A percentile compares a stretch with the other conserved stretches of the same genome.
phyloP scores from a whole-genome alignment of 1,140 invertebrate genomes.

The Drosophila chauvacae region DNA sequence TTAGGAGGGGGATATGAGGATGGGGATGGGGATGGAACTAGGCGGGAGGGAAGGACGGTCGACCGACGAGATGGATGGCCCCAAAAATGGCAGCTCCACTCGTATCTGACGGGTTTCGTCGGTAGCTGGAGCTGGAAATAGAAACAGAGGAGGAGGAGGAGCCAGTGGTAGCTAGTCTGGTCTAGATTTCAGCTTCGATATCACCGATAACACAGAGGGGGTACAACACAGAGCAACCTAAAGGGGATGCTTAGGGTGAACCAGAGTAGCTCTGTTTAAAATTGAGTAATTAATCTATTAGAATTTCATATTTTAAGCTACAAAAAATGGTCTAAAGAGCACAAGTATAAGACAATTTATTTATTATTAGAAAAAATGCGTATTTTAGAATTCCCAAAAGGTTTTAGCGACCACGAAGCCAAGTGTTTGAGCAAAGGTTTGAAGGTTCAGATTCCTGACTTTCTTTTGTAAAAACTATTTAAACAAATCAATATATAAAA shows the following conservation, averaged over 20 bases:
- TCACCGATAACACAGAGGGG: slow-evolving; percentile 1
- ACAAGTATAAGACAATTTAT: background rate
- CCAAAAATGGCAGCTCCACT: slow-evolving; percentile 37
- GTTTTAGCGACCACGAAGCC: background rate
- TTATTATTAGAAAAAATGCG: background rate
- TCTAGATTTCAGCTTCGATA: slow-evolving; percentile 35
- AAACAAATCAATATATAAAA: too few relatives aligned
- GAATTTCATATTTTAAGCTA: background rate
- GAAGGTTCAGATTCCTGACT: too few relatives aligned
- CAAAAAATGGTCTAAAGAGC: background rate
- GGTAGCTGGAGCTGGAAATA: background rate
- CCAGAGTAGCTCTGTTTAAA: background rate
- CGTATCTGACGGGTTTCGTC: slow-evolving; percentile 22
- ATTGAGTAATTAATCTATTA: background rate
- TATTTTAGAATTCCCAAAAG: background rate
- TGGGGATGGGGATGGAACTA: background rate
- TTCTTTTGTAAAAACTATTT: too few relatives aligned
- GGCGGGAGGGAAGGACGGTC: slow-evolving; percentile 4
- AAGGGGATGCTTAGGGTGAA: background rate
- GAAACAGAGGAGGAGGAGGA: background rate
- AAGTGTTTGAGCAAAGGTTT: too few relatives aligned
- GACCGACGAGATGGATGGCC: slow-evolving; percentile 60
- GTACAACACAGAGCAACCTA: background rate
- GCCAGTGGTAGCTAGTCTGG: slow-evolving; percentile 29
- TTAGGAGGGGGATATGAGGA: background rate